A percentile compares a stretch with the other conserved stretches of the same genome.
These are phyloP conservation scores for Thamnophis elegans DNA, from an alignment of 2,797 vertebrate genomes.

Conservation along the genomic window DNA sequence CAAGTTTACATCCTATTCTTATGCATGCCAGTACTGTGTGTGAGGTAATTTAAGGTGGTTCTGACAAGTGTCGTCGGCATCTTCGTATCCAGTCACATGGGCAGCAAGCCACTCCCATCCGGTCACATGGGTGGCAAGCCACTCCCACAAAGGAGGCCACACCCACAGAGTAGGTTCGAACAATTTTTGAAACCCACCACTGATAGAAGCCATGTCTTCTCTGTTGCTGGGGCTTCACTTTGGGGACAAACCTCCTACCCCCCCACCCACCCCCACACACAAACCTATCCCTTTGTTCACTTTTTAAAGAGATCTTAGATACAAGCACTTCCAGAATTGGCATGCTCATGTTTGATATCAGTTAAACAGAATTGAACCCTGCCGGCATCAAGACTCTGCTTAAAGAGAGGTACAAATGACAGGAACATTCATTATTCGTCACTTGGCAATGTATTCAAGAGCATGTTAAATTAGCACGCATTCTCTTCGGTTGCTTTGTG, in stretches of 20 bases:
- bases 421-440: background rate
- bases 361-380: background rate
- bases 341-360: background rate
- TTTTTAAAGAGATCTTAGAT: background rate
- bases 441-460: background rate
- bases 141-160: no score
- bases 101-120: no score
- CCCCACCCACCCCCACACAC: background rate
- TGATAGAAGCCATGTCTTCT: no score
- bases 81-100: no score
- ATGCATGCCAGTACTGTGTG: no score
- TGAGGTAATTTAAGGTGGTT: no score
- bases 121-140: no score
- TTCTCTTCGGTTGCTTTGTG: background rate
- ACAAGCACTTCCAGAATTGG: background rate
- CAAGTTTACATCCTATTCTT: no score
- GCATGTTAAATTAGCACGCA: background rate
- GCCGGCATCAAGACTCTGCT: background rate
- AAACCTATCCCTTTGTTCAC: background rate
- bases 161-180: no score
- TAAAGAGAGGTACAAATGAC: background rate
- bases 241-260: background rate
- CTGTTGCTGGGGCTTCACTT: background rate
- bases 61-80: no score
- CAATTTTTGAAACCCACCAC: no score